Base-by-base conservation (phyloP, 2,113 vertebrate species). In the Podarcis muralis region DNA sequence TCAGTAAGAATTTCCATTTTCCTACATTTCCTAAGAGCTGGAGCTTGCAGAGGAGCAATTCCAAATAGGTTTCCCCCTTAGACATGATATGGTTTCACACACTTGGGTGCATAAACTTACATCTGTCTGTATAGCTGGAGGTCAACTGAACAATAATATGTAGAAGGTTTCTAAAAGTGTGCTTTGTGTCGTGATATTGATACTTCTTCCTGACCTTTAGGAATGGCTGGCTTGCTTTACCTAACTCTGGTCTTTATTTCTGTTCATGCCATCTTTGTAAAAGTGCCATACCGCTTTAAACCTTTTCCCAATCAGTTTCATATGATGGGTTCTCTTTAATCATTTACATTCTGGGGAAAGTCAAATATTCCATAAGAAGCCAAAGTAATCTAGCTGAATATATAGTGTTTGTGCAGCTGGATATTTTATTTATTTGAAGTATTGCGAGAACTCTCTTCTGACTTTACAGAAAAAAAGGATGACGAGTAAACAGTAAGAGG, bases 401-500 rank as follows among this genome's bases (percentile, higher is more conserved):
- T 96, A 94, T 95, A 95, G 95, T 99, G 97, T 99, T 99, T 99
- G 95, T 98, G 98, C 98, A 99, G 98, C 98, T 99, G 98, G 97
- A 95, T 95, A 95, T 97, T 93, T 97, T 98, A 98, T 99, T 98
- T 98, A 98, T 98, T 97, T 97, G 96, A 98, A 97, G 96, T 97
- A 97, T 97, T 96, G 95, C 96, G 95, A 96, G 94, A 98, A 97
- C 96, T 98, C 98, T 98, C 97, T 96, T 97, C 96, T 98, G 97
- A 98, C 96, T 94, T 97, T 94, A 97, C 93, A 90, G 94, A 94
- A 86, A 96, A 96, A 97, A 97, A 32, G 92, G 93, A 95, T 96
- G 94, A 95, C 97, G 96, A 92, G 97, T 97, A 97, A 97, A 98
- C 96, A 97, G 92, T 94, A 91, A 94, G 93, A 93, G 93, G 91